A percentile compares a stretch with the other conserved stretches of the same genome.
phyloP scores from a whole-genome alignment of 2,797 vertebrate species.

The Sciurus vulgaris region DNA sequence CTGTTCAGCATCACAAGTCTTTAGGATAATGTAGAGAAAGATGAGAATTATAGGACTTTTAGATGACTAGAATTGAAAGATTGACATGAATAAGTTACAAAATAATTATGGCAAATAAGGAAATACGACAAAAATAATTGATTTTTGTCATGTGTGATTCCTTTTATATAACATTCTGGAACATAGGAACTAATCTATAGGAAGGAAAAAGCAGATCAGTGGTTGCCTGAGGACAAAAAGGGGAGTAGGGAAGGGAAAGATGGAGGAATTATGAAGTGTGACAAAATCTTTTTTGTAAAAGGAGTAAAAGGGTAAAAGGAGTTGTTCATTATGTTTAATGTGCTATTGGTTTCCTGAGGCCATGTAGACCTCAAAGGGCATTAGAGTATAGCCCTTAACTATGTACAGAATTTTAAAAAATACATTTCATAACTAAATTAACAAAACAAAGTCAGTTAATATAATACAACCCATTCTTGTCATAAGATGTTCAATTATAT shows the following conservation, averaged over 20 bases:
- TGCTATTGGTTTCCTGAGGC: neutral
- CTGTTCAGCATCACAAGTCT: no score
- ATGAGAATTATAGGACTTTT: neutral
- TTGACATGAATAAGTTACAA: neutral
- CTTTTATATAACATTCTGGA: neutral
- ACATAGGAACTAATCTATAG: neutral
- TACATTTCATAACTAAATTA: neutral
- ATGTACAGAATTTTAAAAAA: neutral
- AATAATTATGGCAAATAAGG: neutral
- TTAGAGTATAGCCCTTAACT: neutral
- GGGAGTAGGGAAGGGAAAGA: neutral
- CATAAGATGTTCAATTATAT: neutral
- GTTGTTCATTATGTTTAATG: rapidly evolving
- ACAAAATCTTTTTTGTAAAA: neutral
- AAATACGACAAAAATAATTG: neutral
- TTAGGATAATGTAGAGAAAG: neutral
- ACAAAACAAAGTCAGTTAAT: neutral
- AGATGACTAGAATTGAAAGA: neutral
- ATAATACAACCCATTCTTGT: neutral
- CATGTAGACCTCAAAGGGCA: neutral
- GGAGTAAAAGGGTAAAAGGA: neutral
- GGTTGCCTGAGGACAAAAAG: no score
- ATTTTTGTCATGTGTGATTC: neutral
- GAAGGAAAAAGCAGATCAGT: neutral
- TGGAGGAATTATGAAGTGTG: no score